Evolutionary conservation across 2,113 vertebrate species (phyloP).

Genomic region (Alligator mississippiensis): DNA sequence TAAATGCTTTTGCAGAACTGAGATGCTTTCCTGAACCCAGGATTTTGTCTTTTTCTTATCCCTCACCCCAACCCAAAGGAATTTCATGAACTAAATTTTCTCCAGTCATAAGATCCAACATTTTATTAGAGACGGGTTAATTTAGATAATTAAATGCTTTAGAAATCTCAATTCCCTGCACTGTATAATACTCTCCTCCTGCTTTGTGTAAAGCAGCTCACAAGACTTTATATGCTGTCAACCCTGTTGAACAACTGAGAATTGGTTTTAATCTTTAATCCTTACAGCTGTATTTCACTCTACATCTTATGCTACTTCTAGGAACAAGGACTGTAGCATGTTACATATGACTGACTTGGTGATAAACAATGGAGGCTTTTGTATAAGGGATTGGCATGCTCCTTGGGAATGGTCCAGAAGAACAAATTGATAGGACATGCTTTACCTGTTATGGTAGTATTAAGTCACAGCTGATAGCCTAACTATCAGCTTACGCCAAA

Average conservation of each 20-base stretch:
- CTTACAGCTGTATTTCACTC: constrained; percentile 13
- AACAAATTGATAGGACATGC: background rate
- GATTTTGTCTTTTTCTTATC: background rate
- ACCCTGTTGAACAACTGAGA: background rate
- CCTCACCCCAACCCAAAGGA: background rate
- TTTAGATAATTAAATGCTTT: background rate
- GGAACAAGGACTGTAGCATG: background rate
- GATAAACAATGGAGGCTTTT: constrained; percentile 49
- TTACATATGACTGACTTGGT: background rate
- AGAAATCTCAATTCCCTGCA: background rate
- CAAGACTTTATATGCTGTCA: background rate
- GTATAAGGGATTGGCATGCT: background rate
- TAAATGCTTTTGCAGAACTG: background rate
- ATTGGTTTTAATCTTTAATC: constrained; percentile 1
- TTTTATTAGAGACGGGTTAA: background rate
- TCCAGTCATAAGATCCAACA: constrained; percentile 1
- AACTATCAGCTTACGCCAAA: constrained; percentile 47
- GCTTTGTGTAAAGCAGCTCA: background rate
- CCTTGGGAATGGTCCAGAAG: constrained; percentile 45
- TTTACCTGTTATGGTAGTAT: constrained; percentile 53
- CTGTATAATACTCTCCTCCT: background rate
- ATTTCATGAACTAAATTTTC: background rate
- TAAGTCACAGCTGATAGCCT: constrained; percentile 52
- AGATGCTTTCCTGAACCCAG: background rate
- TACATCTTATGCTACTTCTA: background rate